Base-by-base conservation (phyloP, 2,888 invertebrate genomes). In the Protonemura montana region DNA sequence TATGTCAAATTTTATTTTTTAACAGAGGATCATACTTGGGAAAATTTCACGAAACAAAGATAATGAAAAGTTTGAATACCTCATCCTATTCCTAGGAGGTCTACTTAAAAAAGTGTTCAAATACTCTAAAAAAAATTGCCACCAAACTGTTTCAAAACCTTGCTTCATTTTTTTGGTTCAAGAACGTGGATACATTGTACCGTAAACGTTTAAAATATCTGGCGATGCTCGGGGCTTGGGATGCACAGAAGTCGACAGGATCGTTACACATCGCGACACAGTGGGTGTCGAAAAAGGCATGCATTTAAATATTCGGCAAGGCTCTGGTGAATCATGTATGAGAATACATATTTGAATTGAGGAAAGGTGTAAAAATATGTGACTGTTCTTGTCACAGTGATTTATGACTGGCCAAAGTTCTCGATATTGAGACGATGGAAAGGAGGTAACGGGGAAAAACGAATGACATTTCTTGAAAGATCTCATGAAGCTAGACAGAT, bases 401-500 rank as follows among this genome's bases (percentile, higher is more conserved):
- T 81, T 29, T 81, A 81, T 29, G 81, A 30, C 81, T 81, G 81
- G 81, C 28, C 81, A 30, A 30, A 81, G 81, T 81, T 81, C 81
- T 81, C 81, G 30, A 81, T 81, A 81, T 81, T 81, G 81, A 81
- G 30, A 30, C 13, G 81, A 30, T n/a, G 30, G 29, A 30, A 30
- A 29, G 81, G 30, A 30, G 28, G n/a, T n/a, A 29, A 30, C 13
- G 21, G n/a, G 28, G 81, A 30, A 30, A 81, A 30, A 81, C 28
- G 81, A 81, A 81, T 81, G 30, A 81, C 81, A 81, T 30, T 30
- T 28, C 21, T 16, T n/a, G 30, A 81, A 81, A 81, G 81, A 81
- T 81, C 81, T 81, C 81, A 81, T 30, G 28, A 81, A 81, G 81
- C 81, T 30, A 30, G 30, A 81, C 28, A 21, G 5, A 81, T 81